Evolutionary conservation across 35 echinoderm and acorn worm genomes (phyloP), one percentile per base, ranked within the genome.

Genomic region (Diadema setosum): DNA sequence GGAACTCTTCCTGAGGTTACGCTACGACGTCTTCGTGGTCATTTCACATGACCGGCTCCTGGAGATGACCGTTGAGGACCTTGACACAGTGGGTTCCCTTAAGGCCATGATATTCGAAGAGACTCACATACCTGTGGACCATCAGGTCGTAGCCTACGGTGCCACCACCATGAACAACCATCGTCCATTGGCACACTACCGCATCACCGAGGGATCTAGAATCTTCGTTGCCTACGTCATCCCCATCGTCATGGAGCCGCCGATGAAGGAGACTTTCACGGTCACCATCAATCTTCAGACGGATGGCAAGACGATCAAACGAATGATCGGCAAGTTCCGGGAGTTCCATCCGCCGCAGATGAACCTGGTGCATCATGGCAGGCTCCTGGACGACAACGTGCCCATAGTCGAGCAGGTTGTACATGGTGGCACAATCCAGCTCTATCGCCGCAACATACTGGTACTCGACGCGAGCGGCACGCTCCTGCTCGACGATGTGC

Each of bases 1-100:
- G 21, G 70, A 75, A 60, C 39, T 89, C 50, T 76, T 57, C 17
- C 40, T 89, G 87, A 76, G 52, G 18, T 80, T 89, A 56, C 75
- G 74, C n/a, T 89, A 89, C 50, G 27, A 49, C 23, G 65, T 89
- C 29, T 31, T 37, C 25, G 75, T 89, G 49, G 34, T 50, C 17
- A 55, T 76, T 32, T 81, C n/a, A 23, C 39, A 80, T n/a, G 52
- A 89, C 42, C 75, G 46, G 39, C 67, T 60, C 5, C 23, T 89
- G 23, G 37, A 48, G n/a, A 29, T 89, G 23, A 55, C 75, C 46
- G 87, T 89, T 5, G 87, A 76, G 17, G 87, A 89, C 39, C 70
- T 57, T 42, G 73, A 80, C 26, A 89, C 70, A 12, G 58, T 89
- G 25, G 76, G 43, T 45, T 81, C 75, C 24, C 31, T 89, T 0